These are phyloP conservation scores for Taurulus bubalis DNA, from an alignment of 2,113 vertebrate genomes.

Conservation along the genomic window DNA sequence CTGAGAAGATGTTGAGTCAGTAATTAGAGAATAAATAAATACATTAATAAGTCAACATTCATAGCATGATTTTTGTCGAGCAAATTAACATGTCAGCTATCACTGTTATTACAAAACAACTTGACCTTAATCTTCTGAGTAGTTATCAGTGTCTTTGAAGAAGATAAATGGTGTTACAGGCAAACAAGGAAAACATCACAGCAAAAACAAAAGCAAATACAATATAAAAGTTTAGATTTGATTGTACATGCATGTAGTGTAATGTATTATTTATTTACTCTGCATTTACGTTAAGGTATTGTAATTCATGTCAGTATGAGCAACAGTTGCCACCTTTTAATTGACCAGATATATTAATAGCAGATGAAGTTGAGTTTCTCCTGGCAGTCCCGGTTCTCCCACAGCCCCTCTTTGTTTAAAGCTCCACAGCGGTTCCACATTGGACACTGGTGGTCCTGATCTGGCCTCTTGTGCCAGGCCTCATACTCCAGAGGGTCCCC, in stretches of 20 bases:
- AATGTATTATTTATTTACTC: not conserved
- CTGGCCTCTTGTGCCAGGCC: not conserved
- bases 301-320: not conserved
- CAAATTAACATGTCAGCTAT: not conserved
- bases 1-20: not conserved
- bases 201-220: not conserved
- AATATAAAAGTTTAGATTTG: not conserved
- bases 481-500: not conserved
- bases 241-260: not conserved
- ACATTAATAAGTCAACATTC: not conserved
- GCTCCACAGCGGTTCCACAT: conserved; percentile 20
- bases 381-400: conserved; percentile 34
- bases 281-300: not conserved
- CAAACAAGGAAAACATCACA: not conserved
- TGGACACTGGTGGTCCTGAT: conserved; percentile 33
- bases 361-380: conserved; percentile 48
- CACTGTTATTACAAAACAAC: not conserved
- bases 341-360: conserved; percentile 7
- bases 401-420: conserved; percentile 32
- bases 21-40: not conserved
- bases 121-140: not conserved
- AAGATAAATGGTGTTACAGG: not conserved
- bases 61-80: not conserved
- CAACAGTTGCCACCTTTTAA: not conserved
- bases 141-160: not conserved